A percentile compares a stretch with the other conserved stretches of the same genome.
These are phyloP conservation scores for Coremacera marginata DNA, from an alignment of 2,888 invertebrate species.

Conservation along the genomic window DNA sequence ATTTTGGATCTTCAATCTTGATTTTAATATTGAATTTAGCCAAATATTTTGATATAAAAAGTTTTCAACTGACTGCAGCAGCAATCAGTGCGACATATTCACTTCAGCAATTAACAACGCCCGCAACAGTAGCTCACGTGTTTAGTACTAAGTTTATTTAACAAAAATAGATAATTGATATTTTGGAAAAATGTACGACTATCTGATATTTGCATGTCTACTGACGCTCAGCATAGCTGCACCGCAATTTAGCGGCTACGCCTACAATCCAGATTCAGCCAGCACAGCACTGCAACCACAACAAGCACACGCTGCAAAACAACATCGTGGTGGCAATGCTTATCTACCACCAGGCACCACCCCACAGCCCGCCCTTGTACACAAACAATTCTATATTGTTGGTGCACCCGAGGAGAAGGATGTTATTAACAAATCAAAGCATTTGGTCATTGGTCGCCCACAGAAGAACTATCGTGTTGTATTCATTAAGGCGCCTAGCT, in stretches of 20 bases:
- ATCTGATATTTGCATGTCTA: conserved; percentile 50
- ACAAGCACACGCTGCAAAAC: neutral
- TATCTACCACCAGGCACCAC: conserved; percentile 48
- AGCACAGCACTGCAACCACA: conserved; percentile 9
- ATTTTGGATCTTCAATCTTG: neutral
- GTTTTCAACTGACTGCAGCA: conserved; percentile 4
- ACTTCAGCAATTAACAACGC: neutral
- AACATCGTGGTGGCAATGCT: conserved; percentile 46
- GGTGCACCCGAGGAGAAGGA: conserved; percentile 65
- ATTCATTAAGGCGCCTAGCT: conserved; percentile 64
- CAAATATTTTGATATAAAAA: conserved; percentile 38
- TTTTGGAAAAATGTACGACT: conserved; percentile 18
- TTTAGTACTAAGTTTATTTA: too few species aligned
- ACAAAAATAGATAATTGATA: neutral
- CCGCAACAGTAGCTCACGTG: neutral
- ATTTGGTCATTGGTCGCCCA: conserved; percentile 61
- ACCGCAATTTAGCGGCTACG: conserved; percentile 49
- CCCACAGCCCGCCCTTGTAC: conserved; percentile 55
- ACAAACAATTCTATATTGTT: conserved; percentile 64
- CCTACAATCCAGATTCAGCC: neutral
- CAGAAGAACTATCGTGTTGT: conserved; percentile 65
- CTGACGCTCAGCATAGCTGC: conserved; percentile 46
- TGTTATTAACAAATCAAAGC: conserved; percentile 51
- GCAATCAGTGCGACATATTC: conserved; percentile 34
- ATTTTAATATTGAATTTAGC: neutral